Evolutionary conservation across 2,888 invertebrate species (phyloP).

Genomic region (Sisyra nigra): DNA sequence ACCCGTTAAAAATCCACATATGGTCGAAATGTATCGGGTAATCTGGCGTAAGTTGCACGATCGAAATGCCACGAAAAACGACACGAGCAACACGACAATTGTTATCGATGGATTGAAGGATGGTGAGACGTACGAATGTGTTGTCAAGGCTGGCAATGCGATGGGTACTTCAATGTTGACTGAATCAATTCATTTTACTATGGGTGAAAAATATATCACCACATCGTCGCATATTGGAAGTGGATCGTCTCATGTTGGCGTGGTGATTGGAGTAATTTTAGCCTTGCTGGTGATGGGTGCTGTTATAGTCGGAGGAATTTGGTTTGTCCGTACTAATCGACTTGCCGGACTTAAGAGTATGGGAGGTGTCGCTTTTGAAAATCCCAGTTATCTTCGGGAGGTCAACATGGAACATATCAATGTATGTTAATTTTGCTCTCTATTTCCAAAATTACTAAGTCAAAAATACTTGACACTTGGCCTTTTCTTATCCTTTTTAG

Average conservation of each 20-base stretch:
- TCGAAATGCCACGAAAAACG: constrained; percentile 44
- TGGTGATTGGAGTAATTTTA: constrained; percentile 45
- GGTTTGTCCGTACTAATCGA: constrained; percentile 44
- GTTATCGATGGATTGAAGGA: constrained; percentile 54
- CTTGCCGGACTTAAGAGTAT: constrained; percentile 47
- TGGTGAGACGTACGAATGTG: constrained; percentile 60
- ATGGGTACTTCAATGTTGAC: constrained; percentile 63
- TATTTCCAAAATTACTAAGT: no score
- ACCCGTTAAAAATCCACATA: constrained; percentile 65
- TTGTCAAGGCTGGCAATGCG: constrained; percentile 67
- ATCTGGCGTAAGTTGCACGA: constrained; percentile 53
- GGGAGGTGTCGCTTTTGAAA: constrained; percentile 69
- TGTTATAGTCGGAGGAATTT: constrained; percentile 40
- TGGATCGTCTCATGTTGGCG: constrained; percentile 36
- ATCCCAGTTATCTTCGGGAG: constrained; percentile 66
- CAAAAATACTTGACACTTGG: background rate
- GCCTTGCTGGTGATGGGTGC: constrained; percentile 44
- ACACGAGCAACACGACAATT: constrained; percentile 55
- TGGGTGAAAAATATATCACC: constrained; percentile 55
- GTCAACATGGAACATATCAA: constrained; percentile 60
- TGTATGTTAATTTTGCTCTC: constrained; percentile 28
- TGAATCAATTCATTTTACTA: constrained; percentile 55
- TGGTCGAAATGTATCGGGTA: constrained; percentile 68
- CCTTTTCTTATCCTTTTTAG: constrained; percentile 13
- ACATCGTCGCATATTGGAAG: constrained; percentile 44